A percentile compares a stretch with the other conserved stretches of the same genome.
phyloP scores from a whole-genome alignment of 1,140 invertebrate species.

The Drosophila seguyi region DNA sequence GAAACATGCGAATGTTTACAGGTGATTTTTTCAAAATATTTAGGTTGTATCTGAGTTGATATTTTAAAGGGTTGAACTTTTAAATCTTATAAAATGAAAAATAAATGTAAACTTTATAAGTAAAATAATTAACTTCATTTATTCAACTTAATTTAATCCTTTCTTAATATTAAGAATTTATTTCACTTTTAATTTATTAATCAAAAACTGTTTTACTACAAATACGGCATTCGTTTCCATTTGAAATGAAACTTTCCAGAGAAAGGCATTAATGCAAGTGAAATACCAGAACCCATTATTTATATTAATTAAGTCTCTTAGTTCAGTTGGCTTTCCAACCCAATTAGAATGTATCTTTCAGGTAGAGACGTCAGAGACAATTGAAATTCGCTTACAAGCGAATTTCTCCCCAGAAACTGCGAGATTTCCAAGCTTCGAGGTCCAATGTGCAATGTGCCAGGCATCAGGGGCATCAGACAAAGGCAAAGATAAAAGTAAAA shows the following conservation, averaged over 20 bases:
- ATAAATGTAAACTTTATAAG: no score
- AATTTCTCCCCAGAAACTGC: conserved; percentile 30
- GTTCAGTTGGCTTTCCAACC: background rate
- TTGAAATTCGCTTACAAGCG: conserved; percentile 36
- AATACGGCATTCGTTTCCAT: no score
- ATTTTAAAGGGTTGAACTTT: no score
- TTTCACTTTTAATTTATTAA: no score
- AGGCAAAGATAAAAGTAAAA: conserved; percentile 51
- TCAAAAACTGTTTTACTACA: no score
- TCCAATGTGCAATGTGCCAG: conserved; percentile 57
- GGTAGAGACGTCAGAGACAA: conserved; percentile 16
- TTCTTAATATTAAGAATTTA: no score
- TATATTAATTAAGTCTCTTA: background rate
- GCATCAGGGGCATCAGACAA: conserved; percentile 30
- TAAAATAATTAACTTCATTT: no score
- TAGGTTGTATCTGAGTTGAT: no score
- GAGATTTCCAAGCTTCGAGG: conserved; percentile 13
- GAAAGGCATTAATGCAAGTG: background rate
- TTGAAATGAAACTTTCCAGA: background rate
- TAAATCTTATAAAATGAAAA: no score
- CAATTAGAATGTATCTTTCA: conserved; percentile 34
- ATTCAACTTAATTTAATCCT: no score
- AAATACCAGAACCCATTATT: background rate
- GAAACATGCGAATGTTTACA: no score
- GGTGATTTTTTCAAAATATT: no score